phyloP scores from a whole-genome alignment of 2,113 vertebrate species.

The Otocyon megalotis region DNA sequence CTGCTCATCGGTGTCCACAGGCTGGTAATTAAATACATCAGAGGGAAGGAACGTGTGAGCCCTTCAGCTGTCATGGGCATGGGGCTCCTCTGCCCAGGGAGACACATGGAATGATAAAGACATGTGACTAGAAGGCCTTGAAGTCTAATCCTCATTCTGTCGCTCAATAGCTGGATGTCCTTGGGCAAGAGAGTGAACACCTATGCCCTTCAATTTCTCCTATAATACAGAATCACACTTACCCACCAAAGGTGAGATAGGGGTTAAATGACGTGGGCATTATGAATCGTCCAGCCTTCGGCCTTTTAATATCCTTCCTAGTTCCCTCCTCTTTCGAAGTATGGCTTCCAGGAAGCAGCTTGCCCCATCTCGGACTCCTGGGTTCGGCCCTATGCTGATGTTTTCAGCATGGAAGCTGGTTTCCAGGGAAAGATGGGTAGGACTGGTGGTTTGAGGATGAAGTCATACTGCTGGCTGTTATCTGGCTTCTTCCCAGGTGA shows the following conservation, averaged over 20 bases:
- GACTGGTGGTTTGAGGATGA: neutral
- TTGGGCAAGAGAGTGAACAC: neutral
- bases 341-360: neutral
- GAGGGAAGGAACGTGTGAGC: neutral
- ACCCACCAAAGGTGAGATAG: neutral
- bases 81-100: neutral
- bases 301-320: neutral
- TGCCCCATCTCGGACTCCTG: neutral
- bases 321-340: neutral
- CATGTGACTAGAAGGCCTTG: rapidly evolving
- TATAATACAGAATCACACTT: neutral
- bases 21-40: neutral
- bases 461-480: neutral
- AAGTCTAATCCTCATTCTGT: neutral
- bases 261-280: neutral
- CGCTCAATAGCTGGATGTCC: neutral
- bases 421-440: neutral
- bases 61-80: neutral
- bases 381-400: neutral
- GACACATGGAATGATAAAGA: neutral
- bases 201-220: neutral
- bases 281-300: neutral
- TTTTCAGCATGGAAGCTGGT: neutral
- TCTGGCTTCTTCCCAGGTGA: neutral
- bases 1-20: neutral